Evolutionary conservation across 2,797 vertebrate species (phyloP).

Genomic region (Aldrovandia affinis): DNA sequence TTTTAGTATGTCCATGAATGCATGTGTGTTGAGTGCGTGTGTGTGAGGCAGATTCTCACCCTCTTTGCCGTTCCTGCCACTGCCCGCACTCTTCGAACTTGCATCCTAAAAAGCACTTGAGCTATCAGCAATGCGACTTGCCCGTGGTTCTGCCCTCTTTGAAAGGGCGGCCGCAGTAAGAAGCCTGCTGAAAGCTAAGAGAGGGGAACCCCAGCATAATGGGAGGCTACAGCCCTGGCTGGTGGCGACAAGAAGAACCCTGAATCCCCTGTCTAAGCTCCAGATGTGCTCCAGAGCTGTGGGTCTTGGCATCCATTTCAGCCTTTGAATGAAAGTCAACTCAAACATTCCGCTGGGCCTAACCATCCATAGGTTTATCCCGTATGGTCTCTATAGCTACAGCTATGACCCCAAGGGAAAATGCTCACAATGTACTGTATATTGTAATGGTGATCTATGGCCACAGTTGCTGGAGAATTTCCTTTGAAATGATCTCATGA

Average conservation of each 20-base stretch:
- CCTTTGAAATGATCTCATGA: conserved; percentile 28
- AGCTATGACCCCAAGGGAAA: too few species aligned
- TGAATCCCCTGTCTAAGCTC: conserved; percentile 10
- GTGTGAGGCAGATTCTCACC: neutral
- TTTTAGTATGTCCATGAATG: conserved; percentile 6
- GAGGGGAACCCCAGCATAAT: conserved; percentile 18
- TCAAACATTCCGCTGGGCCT: conserved; percentile 43
- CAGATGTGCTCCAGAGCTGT: conserved; percentile 34
- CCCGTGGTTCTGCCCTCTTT: neutral
- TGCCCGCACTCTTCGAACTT: neutral
- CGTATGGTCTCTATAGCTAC: too few species aligned
- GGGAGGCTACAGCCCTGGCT: neutral
- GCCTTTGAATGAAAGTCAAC: conserved; percentile 46
- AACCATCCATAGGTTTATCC: conserved; percentile 18
- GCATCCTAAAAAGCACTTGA: neutral
- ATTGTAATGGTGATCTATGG: conserved; percentile 49
- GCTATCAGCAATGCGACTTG: conserved; percentile 10
- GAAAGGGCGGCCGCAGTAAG: conserved; percentile 1
- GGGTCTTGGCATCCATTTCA: conserved; percentile 18
- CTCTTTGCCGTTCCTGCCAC: neutral
- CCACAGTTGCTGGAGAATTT: neutral
- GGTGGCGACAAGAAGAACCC: conserved; percentile 24
- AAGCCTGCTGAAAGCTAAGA: conserved; percentile 20
- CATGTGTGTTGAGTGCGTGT: conserved; percentile 20
- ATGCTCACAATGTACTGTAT: neutral